Evolutionary conservation across 1,140 invertebrate genomes (phyloP).

Genomic region (Eriosoma lanigerum): DNA sequence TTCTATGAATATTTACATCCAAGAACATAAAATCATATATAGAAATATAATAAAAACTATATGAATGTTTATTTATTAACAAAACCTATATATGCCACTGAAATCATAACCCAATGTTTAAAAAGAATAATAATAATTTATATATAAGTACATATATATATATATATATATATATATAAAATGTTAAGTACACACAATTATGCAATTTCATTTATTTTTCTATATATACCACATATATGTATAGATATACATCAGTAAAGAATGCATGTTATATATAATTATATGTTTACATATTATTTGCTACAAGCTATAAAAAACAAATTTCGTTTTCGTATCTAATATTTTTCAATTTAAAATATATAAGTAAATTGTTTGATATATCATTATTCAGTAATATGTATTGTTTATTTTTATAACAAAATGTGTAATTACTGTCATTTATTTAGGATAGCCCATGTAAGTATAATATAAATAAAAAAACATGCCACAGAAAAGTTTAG

Average conservation of each 20-base stretch:
- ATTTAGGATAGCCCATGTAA: slow-evolving; percentile 22
- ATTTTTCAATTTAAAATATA: background rate
- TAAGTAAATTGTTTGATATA: background rate
- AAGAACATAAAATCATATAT: too few relatives aligned
- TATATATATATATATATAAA: background rate
- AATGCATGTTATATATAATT: background rate
- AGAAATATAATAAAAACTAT: too few relatives aligned
- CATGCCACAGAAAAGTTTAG: slow-evolving; percentile 5
- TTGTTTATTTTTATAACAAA: slow-evolving; percentile 8
- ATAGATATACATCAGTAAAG: background rate
- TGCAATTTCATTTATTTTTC: slow-evolving; percentile 13
- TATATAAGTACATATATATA: background rate
- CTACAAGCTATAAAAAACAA: background rate
- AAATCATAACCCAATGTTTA: background rate
- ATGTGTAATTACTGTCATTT: slow-evolving; percentile 5
- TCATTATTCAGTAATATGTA: background rate
- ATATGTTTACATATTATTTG: background rate
- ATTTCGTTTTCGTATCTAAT: background rate
- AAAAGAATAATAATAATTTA: background rate
- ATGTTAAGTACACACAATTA: too few relatives aligned
- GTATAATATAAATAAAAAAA: slow-evolving; percentile 17
- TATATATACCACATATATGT: background rate
- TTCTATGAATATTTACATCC: too few relatives aligned
- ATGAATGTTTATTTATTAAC: too few relatives aligned
- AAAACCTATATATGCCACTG: too few relatives aligned